phyloP scores from a whole-genome alignment of 2,888 invertebrate species.

The Choreutis nemorana region DNA sequence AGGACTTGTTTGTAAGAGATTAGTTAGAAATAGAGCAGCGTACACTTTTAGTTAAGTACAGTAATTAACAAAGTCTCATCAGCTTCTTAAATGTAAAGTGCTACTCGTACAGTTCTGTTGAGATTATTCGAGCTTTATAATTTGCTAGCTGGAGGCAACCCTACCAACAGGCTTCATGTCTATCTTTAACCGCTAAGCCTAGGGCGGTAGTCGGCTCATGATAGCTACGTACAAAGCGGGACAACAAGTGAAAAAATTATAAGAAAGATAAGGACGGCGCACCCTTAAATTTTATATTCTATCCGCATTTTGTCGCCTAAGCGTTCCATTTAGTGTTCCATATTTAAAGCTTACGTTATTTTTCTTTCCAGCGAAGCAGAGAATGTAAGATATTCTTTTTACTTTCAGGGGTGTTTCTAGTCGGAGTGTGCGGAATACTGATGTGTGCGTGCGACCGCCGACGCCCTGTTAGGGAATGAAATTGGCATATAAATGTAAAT shows the following conservation, averaged over 20 bases:
- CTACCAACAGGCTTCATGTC: constrained; percentile 43
- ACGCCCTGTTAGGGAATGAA: constrained; percentile 63
- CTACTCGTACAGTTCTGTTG: no score
- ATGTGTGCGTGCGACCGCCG: constrained; percentile 59
- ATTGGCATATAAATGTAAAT: constrained; percentile 68
- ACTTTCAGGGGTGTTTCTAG: constrained; percentile 37
- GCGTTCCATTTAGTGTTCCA: constrained; percentile 67
- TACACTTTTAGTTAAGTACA: no score
- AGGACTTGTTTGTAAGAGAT: constrained; percentile 31
- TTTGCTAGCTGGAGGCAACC: constrained; percentile 39
- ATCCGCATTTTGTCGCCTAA: constrained; percentile 67
- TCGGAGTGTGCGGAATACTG: constrained; percentile 58
- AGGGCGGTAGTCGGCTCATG: constrained; percentile 54
- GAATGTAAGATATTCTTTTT: constrained; percentile 52
- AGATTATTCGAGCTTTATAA: constrained; percentile 39
- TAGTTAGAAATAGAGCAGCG: no score
- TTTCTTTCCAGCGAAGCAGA: constrained; percentile 44
- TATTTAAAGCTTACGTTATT: constrained; percentile 59
- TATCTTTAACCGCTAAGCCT: constrained; percentile 65
- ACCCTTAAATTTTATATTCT: constrained; percentile 65
- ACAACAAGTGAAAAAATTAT: constrained; percentile 20
- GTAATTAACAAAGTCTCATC: no score
- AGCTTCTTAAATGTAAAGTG: no score
- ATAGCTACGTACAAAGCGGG: constrained; percentile 37
- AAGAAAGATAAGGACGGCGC: constrained; percentile 34